Evolutionary conservation across 1,140 invertebrate species (phyloP), one percentile per base, ranked within the genome.

Genomic region (Metopolophium dirhodum): DNA sequence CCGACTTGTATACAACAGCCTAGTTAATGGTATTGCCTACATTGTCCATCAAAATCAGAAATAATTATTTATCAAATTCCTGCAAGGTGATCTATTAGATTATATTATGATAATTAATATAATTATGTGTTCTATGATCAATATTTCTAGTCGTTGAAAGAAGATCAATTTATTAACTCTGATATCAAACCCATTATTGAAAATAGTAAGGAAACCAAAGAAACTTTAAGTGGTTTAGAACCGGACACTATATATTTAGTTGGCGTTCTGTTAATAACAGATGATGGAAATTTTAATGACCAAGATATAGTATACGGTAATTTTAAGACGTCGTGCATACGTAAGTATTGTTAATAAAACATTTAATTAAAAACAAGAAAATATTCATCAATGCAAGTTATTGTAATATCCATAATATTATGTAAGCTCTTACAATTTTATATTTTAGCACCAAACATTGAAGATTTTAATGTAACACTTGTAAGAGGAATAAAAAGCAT

Each of bases 201-300:
- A 30, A 47, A 26, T 30, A 30, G 37, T 30, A 87, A 87, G 8
- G 22, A 8, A 6, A 49, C 45, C 30, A 35, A 87, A 0, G 86
- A 49, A 87, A 87, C 7, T 23, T 26, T 89, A 89, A 89, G 14
- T 37, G 49, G 57, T 37, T 54, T 89, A 51, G 9, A 89, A 23
- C 20, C 51, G 6, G 87, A 57, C 11, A 89, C 87, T 11, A 20
- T 23, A 23, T 89, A 89, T 37, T 23, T 37, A 54, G 20, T 89
- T 22, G 87, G 87, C 22, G 23, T 37, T 37, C 7, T 54, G 1
- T 35, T 89, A 26, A 89, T 89, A 54, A 89, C n/a, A 37, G 49
- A 54, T 26, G 87, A 89, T 57, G 87, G 87, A 0, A 89, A 89
- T 57, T 89, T 89, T 45, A 89, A 89, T 37, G 87, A 89, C 26